Conservation (phyloP, 2,888 invertebrate genomes). For the Gari tellinella region DNA sequence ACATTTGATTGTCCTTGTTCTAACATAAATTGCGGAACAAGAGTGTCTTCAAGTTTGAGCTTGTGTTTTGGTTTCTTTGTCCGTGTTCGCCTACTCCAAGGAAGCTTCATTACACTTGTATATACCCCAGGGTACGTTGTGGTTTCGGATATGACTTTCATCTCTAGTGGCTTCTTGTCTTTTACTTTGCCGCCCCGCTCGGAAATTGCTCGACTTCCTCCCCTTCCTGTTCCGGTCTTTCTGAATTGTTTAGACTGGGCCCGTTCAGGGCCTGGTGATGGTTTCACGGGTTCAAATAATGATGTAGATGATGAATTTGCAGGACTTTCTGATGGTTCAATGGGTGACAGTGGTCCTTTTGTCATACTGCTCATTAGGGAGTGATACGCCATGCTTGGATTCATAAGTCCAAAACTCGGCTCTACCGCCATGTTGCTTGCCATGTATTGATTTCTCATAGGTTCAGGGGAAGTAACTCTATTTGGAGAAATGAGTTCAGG, state of each 20-base stretch:
- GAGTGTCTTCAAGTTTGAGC: constrained; percentile 42
- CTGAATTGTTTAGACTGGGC: background rate
- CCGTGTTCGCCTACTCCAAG: constrained; percentile 77
- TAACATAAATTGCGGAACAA: constrained; percentile 48
- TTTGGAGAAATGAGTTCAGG: constrained; percentile 46
- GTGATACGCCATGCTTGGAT: constrained; percentile 28
- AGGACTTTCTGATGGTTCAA: constrained; percentile 1
- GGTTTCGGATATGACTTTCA: constrained; percentile 77
- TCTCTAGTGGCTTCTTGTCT: constrained; percentile 60
- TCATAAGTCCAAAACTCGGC: constrained; percentile 8
- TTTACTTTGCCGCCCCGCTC: constrained; percentile 19
- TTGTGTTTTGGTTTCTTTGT: constrained; percentile 65
- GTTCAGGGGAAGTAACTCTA: constrained; percentile 24
- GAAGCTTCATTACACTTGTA: constrained; percentile 78
- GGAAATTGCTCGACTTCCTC: background rate
- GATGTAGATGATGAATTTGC: constrained; percentile 1
- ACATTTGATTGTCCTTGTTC: constrained; percentile 32
- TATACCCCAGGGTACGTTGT: constrained; percentile 76
- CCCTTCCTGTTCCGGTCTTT: background rate
- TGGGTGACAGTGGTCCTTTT: constrained; percentile 2
- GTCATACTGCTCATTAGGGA: constrained; percentile 25
- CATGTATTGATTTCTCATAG: constrained; percentile 18
- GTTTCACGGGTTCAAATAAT: background rate
- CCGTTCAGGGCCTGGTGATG: background rate
- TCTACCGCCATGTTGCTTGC: constrained; percentile 19